Conservation (phyloP, 2,888 invertebrate species). For the Dicyrtomina minuta region DNA sequence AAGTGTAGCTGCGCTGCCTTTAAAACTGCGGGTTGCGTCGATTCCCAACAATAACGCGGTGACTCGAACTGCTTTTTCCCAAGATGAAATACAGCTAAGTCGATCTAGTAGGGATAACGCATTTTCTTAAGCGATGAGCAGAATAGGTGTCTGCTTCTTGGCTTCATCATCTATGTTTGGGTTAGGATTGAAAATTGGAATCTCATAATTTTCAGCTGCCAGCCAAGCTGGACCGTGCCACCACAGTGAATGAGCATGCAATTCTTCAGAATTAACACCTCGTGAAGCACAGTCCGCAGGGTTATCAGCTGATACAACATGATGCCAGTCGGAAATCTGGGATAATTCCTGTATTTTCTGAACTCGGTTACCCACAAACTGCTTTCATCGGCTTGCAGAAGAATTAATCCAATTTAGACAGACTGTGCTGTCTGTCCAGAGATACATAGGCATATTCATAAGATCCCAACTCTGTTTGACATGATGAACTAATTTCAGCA, state of each 20-base stretch:
- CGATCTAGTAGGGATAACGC: background rate
- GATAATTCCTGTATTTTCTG: conserved; percentile 47
- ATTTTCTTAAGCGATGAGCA: background rate
- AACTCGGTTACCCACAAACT: conserved; percentile 51
- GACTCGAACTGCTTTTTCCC: background rate
- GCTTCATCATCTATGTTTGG: background rate
- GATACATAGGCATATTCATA: conserved; percentile 1
- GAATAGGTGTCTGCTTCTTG: background rate
- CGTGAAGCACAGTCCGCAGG: conserved; percentile 53
- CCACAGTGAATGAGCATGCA: background rate
- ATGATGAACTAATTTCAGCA: background rate
- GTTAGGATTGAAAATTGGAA: background rate
- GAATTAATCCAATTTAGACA: conserved; percentile 52
- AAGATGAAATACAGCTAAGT: background rate
- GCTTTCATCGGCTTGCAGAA: conserved; percentile 44
- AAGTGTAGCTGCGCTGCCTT: too few species aligned
- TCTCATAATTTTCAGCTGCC: background rate
- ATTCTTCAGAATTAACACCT: background rate
- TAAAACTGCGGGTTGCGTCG: too few species aligned
- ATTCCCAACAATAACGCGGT: background rate
- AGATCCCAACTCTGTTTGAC: background rate
- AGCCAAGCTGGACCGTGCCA: background rate
- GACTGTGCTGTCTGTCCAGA: conserved; percentile 54
- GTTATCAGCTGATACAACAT: conserved; percentile 52
- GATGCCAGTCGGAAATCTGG: conserved; percentile 49